A percentile compares a stretch with the other conserved stretches of the same genome.
These are phyloP conservation scores for Phthorimaea operculella DNA, from an alignment of 1,140 invertebrate genomes.

Conservation along the genomic window DNA sequence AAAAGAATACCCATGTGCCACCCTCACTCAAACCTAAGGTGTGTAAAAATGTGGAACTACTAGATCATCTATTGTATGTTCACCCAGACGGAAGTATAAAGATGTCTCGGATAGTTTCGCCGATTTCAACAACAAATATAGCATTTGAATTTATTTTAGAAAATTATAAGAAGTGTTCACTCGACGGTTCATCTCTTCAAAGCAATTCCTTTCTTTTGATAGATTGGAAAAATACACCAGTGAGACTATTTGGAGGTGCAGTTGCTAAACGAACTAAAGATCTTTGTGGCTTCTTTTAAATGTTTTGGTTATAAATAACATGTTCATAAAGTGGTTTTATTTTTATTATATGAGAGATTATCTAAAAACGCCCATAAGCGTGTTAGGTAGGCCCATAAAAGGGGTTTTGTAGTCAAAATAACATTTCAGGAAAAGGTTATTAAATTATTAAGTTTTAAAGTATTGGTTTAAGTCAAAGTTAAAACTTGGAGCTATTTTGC, in stretches of 20 bases:
- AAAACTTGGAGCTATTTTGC: too few species aligned
- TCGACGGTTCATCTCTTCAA: slow-evolving; percentile 31
- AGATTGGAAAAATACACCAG: slow-evolving; percentile 69
- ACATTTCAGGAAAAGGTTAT: too few species aligned
- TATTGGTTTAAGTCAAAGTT: too few species aligned
- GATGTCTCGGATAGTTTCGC: slow-evolving; percentile 40
- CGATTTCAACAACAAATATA: slow-evolving; percentile 38
- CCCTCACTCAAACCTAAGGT: slow-evolving; percentile 39
- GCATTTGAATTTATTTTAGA: slow-evolving; percentile 46
- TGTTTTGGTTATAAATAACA: too few species aligned
- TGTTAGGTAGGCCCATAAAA: too few species aligned
- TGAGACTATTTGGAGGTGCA: slow-evolving; percentile 69
- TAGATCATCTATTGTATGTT: slow-evolving; percentile 38
- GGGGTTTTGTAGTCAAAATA: too few species aligned
- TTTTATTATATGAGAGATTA: too few species aligned
- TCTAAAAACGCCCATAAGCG: too few species aligned
- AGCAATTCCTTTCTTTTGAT: slow-evolving; percentile 53
- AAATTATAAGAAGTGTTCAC: slow-evolving; percentile 53
- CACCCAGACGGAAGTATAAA: slow-evolving; percentile 47
- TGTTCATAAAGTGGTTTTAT: too few species aligned
- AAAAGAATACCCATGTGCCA: slow-evolving; percentile 28
- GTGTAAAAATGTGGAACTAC: slow-evolving; percentile 40
- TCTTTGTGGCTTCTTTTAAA: slow-evolving; percentile 64
- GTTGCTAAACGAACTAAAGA: slow-evolving; percentile 61
- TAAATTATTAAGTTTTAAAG: too few species aligned